Percentiles rank a stretch among this genome's conserved stretches.
These are phyloP conservation scores for Lymantria monacha DNA, from an alignment of 2,888 invertebrate genomes.

Conservation along the genomic window DNA sequence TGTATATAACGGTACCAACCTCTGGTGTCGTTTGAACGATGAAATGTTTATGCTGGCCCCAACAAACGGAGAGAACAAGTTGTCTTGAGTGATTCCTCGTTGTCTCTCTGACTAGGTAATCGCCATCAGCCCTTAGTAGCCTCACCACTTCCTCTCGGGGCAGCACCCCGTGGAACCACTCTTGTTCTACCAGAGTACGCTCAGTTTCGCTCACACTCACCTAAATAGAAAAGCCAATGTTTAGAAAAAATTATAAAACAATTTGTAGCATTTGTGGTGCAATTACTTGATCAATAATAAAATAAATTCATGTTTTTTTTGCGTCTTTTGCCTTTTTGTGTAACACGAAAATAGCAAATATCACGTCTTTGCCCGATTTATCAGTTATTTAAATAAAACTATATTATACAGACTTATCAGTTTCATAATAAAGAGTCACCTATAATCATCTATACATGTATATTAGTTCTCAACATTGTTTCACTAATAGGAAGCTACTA, in stretches of 20 bases:
- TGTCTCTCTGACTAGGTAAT: constrained; percentile 96
- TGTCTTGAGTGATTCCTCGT: constrained; percentile 95
- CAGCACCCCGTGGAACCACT: constrained; percentile 98
- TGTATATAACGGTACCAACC: constrained; percentile 64
- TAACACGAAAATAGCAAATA: too few species aligned
- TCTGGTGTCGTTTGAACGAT: constrained; percentile 97
- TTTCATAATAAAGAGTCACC: too few species aligned
- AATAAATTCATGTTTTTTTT: too few species aligned
- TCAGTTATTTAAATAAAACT: too few species aligned
- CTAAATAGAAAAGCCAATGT: constrained; percentile 32
- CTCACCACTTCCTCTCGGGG: constrained; percentile 98
- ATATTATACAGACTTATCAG: too few species aligned
- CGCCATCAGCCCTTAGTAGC: constrained; percentile 94
- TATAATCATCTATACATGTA: too few species aligned
- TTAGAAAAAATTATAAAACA: neutral
- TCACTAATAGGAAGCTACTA: too few species aligned
- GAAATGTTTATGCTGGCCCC: constrained; percentile 98
- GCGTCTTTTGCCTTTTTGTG: too few species aligned
- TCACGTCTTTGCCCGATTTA: too few species aligned
- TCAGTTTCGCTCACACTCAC: constrained; percentile 78
- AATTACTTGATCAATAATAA: too few species aligned
- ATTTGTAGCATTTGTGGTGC: too few species aligned
- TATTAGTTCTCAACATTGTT: too few species aligned
- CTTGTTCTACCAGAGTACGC: constrained; percentile 92
- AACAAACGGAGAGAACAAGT: constrained; percentile 96